Base-by-base conservation (phyloP, 2,888 invertebrate genomes). In the Drosophila antonietae region DNA sequence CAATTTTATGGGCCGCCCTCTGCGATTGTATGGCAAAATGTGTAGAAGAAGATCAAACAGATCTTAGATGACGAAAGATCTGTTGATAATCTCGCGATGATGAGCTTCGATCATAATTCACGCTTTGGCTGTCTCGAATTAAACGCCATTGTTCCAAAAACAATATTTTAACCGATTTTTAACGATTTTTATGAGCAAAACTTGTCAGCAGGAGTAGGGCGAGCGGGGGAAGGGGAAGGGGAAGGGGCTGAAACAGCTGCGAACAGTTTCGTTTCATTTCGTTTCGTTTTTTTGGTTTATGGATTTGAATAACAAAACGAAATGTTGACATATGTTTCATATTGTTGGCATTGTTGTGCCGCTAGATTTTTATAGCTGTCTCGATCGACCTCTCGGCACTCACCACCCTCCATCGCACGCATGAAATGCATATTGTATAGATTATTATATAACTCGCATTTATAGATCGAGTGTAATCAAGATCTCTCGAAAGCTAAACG, bases 261-360 rank as follows among this genome's bases (percentile, higher is more conserved):
- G 37, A 55, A 73, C 69, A 73, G 81, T 69, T 77, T 64, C 63
- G 56, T 75, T 76, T 20, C 20, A 2, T 20, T 20, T 20, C 20
- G 20, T 20, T 20, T 20, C 20, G 20, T 20, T 20, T 20, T 20
- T 20, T 74, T 81, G 73, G 69, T 82, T 89, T 88, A 76, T 89
- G 78, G 64, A 91, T 90, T 90, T 88, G 84, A 89, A 91, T 91
- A 90, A 90, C 88, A 90, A 90, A 90, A 90, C 80, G 83, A 86
- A 88, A 85, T 84, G 90, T 90, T 90, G 91, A 91, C 90, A 91
- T 91, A 83, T 90, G 83, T 83, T 90, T 81, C 85, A 82, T 77
- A 84, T 90, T 88, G 75, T 80, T 69, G 71, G 64, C 71, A 81
- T 89, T 88, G 83, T 80, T 61, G 69, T 55, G 59, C 68, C 62